These are phyloP conservation scores for Cyprinodon variegatus DNA, from an alignment of 2,113 vertebrate genomes.

Conservation along the genomic window DNA sequence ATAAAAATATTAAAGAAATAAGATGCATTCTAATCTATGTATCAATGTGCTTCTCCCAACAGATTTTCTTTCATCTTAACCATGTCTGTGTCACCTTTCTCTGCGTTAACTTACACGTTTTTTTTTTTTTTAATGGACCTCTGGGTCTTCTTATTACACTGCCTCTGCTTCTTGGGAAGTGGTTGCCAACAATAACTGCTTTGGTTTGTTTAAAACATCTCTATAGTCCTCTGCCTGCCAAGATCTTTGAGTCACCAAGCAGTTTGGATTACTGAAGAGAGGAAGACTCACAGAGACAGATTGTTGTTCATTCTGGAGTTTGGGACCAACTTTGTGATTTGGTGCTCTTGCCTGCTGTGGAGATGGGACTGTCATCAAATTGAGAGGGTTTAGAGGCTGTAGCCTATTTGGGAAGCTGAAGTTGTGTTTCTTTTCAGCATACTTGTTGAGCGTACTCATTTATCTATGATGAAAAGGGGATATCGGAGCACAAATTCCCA, in stretches of 20 bases:
- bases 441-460: neutral
- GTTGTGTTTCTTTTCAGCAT: neutral
- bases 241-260: constrained; percentile 49
- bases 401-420: neutral
- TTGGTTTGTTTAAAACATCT: constrained; percentile 45
- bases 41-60: constrained; percentile 1
- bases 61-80: constrained; percentile 28
- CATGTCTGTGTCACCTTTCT: constrained; percentile 33
- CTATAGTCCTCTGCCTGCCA: constrained; percentile 42
- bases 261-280: constrained; percentile 40
- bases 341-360: constrained; percentile 27
- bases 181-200: constrained; percentile 60
- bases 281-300: constrained; percentile 42
- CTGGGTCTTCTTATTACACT: constrained; percentile 19
- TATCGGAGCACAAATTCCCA: neutral
- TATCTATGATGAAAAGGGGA: neutral
- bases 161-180: constrained; percentile 45
- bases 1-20: neutral
- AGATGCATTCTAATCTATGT: neutral
- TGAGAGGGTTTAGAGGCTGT: neutral
- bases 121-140: constrained; percentile 43
- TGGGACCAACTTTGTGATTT: constrained; percentile 50
- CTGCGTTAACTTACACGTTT: neutral
- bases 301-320: constrained; percentile 57
- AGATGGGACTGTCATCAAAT: constrained; percentile 7